Conservation (phyloP, 2,888 invertebrate genomes). For the Germaria angustata region DNA sequence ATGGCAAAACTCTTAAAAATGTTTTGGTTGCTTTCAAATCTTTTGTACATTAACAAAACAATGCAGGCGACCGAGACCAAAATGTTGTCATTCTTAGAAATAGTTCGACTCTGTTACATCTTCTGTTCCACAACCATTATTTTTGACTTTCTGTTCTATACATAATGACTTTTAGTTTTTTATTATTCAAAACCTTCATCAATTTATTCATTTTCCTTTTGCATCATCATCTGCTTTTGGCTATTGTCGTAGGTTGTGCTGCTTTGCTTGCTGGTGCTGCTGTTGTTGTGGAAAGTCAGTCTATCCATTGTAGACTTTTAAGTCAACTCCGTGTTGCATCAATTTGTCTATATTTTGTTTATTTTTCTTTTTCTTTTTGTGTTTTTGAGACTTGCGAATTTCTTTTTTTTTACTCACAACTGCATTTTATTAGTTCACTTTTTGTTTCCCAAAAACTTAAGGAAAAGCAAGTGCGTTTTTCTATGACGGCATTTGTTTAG, state of each 20-base stretch:
- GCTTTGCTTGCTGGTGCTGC: background rate
- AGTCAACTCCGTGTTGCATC: slow-evolving; percentile 39
- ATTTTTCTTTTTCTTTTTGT: background rate
- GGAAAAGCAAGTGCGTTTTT: slow-evolving; percentile 4
- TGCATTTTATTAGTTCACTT: background rate
- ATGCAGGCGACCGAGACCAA: slow-evolving; percentile 72
- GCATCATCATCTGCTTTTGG: slow-evolving; percentile 21
- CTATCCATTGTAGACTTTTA: slow-evolving; percentile 24
- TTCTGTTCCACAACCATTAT: background rate
- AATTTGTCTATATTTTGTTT: slow-evolving; percentile 25
- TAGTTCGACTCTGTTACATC: background rate
- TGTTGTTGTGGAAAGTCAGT: background rate
- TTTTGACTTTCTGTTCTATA: background rate
- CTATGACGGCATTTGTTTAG: background rate
- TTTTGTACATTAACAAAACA: slow-evolving; percentile 72
- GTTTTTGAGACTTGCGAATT: slow-evolving; percentile 18
- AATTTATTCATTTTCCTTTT: slow-evolving; percentile 51
- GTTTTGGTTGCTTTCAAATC: slow-evolving; percentile 77
- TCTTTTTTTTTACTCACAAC: slow-evolving; percentile 25
- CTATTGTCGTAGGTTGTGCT: background rate
- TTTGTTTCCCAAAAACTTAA: background rate
- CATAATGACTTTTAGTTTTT: background rate
- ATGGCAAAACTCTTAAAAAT: slow-evolving; percentile 75
- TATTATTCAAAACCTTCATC: slow-evolving; percentile 61
- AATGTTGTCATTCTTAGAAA: slow-evolving; percentile 75